phyloP scores from a whole-genome alignment of 2,797 vertebrate species.

The Ctenochaetus hawaiiensis region DNA sequence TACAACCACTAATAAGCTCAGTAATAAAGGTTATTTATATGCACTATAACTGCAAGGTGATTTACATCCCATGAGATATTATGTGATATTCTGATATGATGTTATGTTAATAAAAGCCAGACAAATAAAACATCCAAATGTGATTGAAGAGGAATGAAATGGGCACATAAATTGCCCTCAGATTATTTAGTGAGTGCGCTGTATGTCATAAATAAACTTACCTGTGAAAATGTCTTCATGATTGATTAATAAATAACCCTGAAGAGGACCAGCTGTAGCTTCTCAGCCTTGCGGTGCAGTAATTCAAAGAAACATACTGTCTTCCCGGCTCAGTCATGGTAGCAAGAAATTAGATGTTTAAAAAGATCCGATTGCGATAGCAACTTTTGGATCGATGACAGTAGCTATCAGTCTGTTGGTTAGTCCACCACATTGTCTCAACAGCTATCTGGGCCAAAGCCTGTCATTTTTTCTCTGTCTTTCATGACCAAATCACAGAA shows the following conservation, averaged over 20 bases:
- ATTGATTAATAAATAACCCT: neutral
- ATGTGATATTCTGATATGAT: conserved; percentile 10
- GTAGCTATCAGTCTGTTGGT: neutral
- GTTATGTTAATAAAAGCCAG: conserved; percentile 14
- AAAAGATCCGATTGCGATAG: no score
- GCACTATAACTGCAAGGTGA: conserved; percentile 22
- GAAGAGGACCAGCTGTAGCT: neutral
- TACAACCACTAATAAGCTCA: conserved; percentile 27
- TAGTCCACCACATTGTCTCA: neutral
- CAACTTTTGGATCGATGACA: neutral
- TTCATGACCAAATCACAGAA: neutral
- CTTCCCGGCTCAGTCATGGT: neutral
- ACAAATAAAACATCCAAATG: conserved; percentile 31
- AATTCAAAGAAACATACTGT: conserved; percentile 3
- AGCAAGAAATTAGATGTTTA: neutral
- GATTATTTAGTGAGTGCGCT: neutral
- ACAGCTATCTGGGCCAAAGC: no score
- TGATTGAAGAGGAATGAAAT: conserved; percentile 12
- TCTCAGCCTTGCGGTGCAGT: neutral
- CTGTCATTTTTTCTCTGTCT: neutral
- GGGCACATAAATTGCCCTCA: neutral
- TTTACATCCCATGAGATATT: conserved; percentile 11
- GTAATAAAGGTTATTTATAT: conserved; percentile 47
- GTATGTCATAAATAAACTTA: neutral
- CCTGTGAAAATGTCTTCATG: conserved; percentile 3